phyloP scores from a whole-genome alignment of 2,113 vertebrate genomes.

The Cryptotis parvus region DNA sequence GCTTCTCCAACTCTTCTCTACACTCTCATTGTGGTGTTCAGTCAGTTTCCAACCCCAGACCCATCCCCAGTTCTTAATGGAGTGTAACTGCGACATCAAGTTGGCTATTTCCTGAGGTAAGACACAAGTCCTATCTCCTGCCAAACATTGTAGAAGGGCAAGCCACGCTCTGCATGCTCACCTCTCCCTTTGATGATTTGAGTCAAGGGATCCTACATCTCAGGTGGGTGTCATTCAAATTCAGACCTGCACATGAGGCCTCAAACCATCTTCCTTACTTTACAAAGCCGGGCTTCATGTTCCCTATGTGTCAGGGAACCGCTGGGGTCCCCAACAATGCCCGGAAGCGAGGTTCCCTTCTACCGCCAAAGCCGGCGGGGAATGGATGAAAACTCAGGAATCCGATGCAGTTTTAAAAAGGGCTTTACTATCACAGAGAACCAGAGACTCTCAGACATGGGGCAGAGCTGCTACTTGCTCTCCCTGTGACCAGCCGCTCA shows the following conservation, averaged over 20 bases:
- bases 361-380: too few species aligned
- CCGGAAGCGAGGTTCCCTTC: too few species aligned
- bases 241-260: not conserved
- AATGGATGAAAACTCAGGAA: too few species aligned
- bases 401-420: too few species aligned
- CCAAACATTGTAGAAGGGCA: not conserved
- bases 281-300: not conserved
- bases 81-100: accelerated
- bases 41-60: not conserved
- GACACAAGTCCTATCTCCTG: not conserved
- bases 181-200: not conserved
- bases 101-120: not conserved
- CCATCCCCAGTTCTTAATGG: not conserved
- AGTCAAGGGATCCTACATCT: not conserved
- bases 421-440: too few species aligned
- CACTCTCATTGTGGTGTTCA: not conserved
- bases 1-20: not conserved
- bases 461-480: too few species aligned
- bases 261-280: not conserved
- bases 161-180: not conserved
- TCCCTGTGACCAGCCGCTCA: too few species aligned
- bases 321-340: too few species aligned
- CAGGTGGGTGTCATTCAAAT: too few species aligned
- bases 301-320: too few species aligned
- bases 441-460: too few species aligned